Evolutionary conservation across 2,797 vertebrate genomes (phyloP), one percentile per base, ranked within the genome.

Genomic region (Buphagus erythrorhynchus): DNA sequence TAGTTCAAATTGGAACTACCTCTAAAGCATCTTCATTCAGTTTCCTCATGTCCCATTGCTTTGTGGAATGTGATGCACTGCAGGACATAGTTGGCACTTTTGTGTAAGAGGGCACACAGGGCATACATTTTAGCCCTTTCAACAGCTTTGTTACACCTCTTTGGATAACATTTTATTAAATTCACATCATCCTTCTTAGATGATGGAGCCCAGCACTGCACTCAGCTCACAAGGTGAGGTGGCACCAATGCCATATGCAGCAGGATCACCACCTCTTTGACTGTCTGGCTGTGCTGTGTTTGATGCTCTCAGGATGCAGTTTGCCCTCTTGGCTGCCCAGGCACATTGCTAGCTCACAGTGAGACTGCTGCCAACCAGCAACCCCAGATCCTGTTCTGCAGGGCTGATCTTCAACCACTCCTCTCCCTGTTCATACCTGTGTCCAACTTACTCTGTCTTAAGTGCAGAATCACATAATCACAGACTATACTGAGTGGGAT

Each of bases 281-380:
- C 8, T 2, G 1, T 20, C 19, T 51, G 31, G 3, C 2, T 3
- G 11, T 38, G 22, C 17, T 61, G 10, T 35, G 36, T 59, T 29
- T 49, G 45, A 42, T 29, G 43, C 6, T 6, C 31, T 6, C 36
- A 51, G 24, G 29, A 28, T 13, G 9, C 29, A 42, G 24, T 11
- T 21, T 51, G 9, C 18, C 18, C 18, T 62, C 58, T 42, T 28
- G 24, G 46, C 36, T 62, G 24, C 11, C 24, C 2, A 1, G 35
- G 7, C 22, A 22, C 9, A 22, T 15, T 42, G 9, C 36, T 62
- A 31, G 46, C 11, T 33, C 31, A 33, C 57, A 22, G 4, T 33
- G 24, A 62, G 22, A 2, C 58, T 42, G 29, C 11, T 20, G 4
- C 36, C 13, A 15, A 28, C 24, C 24, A 26, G 15, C 5, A 22